Base-by-base conservation (phyloP, 2,113 vertebrate genomes). In the Gobiocypris rarus region DNA sequence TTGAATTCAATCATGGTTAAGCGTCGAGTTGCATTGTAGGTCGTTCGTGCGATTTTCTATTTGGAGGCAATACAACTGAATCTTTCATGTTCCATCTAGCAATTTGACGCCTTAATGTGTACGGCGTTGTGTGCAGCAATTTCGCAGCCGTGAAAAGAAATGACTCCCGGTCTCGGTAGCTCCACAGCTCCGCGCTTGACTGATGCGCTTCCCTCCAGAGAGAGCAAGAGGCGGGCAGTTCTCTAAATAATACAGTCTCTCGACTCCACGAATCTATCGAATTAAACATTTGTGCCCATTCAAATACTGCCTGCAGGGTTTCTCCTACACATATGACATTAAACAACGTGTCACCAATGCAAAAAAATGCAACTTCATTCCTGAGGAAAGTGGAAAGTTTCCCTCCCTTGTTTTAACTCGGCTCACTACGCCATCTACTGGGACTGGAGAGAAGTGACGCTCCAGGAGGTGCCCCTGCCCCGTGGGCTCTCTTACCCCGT, bases 381-480 rank as follows among this genome's bases (percentile, higher is more conserved):
- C 45, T 63, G 78, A 50, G 77, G 70, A 76, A 65, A 80, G 74
- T 89, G 61, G 17, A 48, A 65, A 80, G 74, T 89, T 69, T 83
- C 19, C 45, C 31, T 70, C 14, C 38, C 13, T 67, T 85, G 91
- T 85, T 90, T 31, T 26, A 81, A 61, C 87, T 87, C 96, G 92
- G 94, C 88, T 91, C 90, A 92, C 91, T 91, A 82, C 93, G 96
- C 95, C 97, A 96, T 94, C 97, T 97, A 88, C 94, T 92, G 94
- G 56, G 80, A 10, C 83, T 74, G 91, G 80, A 17, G 1, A 10
- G 80, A 56, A 81, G 67, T 50, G 19, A 89, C 91, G 19, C 26
- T 3, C 54, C 67, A 15, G 15, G 28, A 45, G 38, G 0, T 56
- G 5, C 65, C 81, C 76, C 41, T 81, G 52, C 61, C 75, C n/a